Evolutionary conservation across 2,113 vertebrate genomes (phyloP).

Genomic region (Aviceda subcristata): DNA sequence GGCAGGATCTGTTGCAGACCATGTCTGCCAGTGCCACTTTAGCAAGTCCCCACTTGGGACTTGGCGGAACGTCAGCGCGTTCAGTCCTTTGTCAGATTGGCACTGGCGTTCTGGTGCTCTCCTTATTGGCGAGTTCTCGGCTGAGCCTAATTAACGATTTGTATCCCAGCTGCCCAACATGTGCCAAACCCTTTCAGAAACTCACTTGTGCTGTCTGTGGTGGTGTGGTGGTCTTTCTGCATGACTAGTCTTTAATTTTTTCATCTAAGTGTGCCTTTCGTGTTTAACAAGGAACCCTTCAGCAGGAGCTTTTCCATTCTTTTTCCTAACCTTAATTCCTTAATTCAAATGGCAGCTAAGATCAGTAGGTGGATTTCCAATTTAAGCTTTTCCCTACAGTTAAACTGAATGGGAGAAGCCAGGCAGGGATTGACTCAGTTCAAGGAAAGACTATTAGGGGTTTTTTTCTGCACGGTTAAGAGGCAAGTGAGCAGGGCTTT

Average conservation of each 20-base stretch:
- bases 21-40: background rate
- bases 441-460: background rate
- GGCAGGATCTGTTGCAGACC: background rate
- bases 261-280: background rate
- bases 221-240: background rate
- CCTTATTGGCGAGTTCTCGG: background rate
- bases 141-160: constrained; percentile 28
- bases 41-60: background rate
- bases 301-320: background rate
- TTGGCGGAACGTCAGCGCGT: background rate
- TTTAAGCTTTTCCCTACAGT: background rate
- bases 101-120: background rate
- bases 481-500: background rate
- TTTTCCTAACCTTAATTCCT: background rate
- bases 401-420: background rate
- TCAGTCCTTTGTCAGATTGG: background rate
- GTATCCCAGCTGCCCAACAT: constrained; percentile 12
- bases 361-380: background rate
- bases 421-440: background rate
- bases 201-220: background rate
- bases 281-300: background rate
- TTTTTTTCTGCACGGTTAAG: background rate
- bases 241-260: background rate
- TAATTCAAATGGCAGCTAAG: background rate
- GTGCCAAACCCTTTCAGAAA: constrained; percentile 36